Percentiles rank a stretch among this genome's conserved stretches.
Conservation (phyloP, 2,797 vertebrate genomes). For the Sciaenops ocellatus region DNA sequence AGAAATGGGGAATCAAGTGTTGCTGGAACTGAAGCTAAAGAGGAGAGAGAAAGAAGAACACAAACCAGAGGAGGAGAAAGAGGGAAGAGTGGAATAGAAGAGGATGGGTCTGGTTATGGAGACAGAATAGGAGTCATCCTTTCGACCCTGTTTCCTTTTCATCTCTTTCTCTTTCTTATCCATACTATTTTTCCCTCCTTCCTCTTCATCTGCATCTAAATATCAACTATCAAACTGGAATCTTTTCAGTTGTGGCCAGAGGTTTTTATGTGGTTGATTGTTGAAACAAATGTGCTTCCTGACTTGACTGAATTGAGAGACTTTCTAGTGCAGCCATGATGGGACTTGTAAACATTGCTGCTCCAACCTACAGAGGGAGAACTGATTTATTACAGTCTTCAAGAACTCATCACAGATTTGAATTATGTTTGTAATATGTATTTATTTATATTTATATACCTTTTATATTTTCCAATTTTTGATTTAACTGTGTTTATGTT, state of each 20-base stretch:
- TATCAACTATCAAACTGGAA: slow-evolving; percentile 35
- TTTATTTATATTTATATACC: background rate
- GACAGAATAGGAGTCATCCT: slow-evolving; percentile 7
- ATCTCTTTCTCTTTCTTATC: slow-evolving; percentile 1
- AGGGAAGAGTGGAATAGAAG: background rate
- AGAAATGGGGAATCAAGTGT: slow-evolving; percentile 1
- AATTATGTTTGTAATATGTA: background rate
- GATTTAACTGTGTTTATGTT: background rate
- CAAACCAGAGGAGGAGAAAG: slow-evolving; percentile 3
- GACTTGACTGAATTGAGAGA: slow-evolving; percentile 29
- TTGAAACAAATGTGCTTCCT: slow-evolving; percentile 43
- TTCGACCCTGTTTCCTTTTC: slow-evolving; percentile 4
- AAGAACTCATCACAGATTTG: background rate
- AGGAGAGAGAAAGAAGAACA: slow-evolving; percentile 1
- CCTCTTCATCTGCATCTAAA: slow-evolving; percentile 62
- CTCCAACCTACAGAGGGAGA: background rate
- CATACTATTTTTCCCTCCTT: slow-evolving; percentile 19
- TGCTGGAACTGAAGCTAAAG: background rate
- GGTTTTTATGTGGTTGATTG: slow-evolving; percentile 43
- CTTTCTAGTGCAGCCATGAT: slow-evolving; percentile 23
- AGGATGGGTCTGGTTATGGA: background rate
- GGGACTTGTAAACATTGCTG: slow-evolving; percentile 6
- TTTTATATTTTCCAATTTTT: background rate
- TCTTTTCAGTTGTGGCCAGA: slow-evolving; percentile 47
- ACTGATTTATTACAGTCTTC: slow-evolving; percentile 4